Conservation (phyloP, 2,113 vertebrate species). For the Scopus umbretta region DNA sequence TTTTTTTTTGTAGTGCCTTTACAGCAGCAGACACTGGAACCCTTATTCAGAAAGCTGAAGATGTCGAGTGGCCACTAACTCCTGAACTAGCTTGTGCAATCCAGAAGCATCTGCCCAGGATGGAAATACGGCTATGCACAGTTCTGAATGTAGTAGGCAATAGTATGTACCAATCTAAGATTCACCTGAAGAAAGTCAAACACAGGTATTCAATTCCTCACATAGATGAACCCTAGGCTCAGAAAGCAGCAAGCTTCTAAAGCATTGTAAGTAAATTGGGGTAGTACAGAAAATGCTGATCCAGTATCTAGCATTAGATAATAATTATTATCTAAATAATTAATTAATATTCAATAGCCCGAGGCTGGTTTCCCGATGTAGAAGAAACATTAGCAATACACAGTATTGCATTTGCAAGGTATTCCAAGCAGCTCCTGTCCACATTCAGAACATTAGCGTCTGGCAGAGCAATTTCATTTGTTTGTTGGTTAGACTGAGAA, state of each 20-base stretch:
- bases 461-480: background rate
- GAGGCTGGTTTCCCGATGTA: background rate
- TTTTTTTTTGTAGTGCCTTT: background rate
- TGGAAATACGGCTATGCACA: background rate
- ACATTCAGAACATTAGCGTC: background rate
- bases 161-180: background rate
- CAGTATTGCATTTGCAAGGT: background rate
- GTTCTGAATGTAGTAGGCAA: background rate
- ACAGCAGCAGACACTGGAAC: background rate
- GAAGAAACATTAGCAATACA: background rate
- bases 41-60: background rate
- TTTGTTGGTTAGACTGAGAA: background rate
- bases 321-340: too few species aligned
- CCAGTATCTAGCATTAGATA: background rate
- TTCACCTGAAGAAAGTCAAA: background rate
- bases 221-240: background rate
- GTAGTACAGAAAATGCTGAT: background rate
- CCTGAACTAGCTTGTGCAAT: background rate
- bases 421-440: background rate
- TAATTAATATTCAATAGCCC: background rate
- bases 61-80: background rate
- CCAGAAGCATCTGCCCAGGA: background rate
- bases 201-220: background rate
- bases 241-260: background rate
- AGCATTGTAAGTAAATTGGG: background rate